A percentile compares a stretch with the other conserved stretches of the same genome.
phyloP scores from a whole-genome alignment of 1,140 invertebrate species.

The Bilobella aurantiaca region DNA sequence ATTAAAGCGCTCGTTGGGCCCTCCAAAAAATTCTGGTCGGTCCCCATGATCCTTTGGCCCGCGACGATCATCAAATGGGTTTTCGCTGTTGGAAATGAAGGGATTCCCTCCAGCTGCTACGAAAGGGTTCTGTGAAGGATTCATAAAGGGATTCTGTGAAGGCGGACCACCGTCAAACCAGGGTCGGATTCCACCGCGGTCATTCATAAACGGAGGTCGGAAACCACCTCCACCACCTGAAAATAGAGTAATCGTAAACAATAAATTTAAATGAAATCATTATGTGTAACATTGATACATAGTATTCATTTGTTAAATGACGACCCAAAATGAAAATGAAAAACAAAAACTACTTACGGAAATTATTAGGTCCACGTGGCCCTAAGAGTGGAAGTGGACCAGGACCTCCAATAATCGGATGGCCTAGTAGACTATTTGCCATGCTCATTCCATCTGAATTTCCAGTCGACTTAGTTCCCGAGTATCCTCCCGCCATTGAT shows the following conservation, averaged over 20 bases:
- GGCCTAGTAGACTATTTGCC: conserved; percentile 15
- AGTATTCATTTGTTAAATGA: too few species aligned
- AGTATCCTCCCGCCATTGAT: conserved; percentile 23
- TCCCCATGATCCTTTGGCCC: conserved; percentile 5
- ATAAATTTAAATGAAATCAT: too few species aligned
- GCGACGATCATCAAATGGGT: conserved; percentile 33
- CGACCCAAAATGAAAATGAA: too few species aligned
- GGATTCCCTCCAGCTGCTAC: conserved; percentile 19
- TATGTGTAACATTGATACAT: background rate
- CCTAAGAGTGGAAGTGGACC: conserved; percentile 6
- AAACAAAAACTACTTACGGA: background rate
- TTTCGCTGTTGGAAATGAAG: conserved; percentile 24
- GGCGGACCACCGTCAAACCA: conserved; percentile 19
- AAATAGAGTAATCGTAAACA: too few species aligned
- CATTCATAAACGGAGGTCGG: conserved; percentile 18
- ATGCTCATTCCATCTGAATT: background rate
- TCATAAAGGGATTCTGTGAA: conserved; percentile 28
- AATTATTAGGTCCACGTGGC: background rate
- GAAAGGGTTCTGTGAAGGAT: conserved; percentile 30
- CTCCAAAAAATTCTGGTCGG: background rate
- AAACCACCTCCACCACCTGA: conserved; percentile 8
- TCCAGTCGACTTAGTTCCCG: background rate
- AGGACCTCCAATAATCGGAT: too few species aligned
- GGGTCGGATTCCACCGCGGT: conserved; percentile 31
- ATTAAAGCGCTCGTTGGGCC: conserved; percentile 6